Evolutionary conservation across 1,140 invertebrate genomes (phyloP).

Genomic region (Hyphantria cunea): DNA sequence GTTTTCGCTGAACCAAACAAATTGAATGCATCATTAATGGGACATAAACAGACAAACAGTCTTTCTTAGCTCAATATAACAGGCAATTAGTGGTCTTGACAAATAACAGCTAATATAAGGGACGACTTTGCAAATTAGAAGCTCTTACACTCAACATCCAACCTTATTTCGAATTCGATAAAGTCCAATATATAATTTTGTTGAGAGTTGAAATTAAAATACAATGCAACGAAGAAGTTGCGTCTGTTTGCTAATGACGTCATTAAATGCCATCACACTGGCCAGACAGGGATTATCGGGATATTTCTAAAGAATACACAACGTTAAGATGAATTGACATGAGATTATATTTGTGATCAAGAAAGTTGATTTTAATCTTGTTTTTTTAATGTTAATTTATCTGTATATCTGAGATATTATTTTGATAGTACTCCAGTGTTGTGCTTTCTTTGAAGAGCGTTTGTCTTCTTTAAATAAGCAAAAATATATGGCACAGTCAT

Average conservation of each 20-base stretch:
- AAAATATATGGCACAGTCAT: no score
- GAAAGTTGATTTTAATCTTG: neutral
- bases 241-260: slow-evolving; percentile 52
- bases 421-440: no score
- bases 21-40: slow-evolving; percentile 38
- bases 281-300: slow-evolving; percentile 42
- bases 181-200: slow-evolving; percentile 12
- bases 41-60: slow-evolving; percentile 34
- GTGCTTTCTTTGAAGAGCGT: no score
- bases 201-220: slow-evolving; percentile 29
- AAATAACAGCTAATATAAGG: slow-evolving; percentile 44
- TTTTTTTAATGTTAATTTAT: no score
- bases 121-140: slow-evolving; percentile 12
- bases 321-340: slow-evolving; percentile 8
- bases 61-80: slow-evolving; percentile 40
- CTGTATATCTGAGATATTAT: no score
- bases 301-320: slow-evolving; percentile 27
- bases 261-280: slow-evolving; percentile 41
- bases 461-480: no score
- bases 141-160: neutral
- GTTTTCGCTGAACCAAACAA: slow-evolving; percentile 19
- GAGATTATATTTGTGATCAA: slow-evolving; percentile 14
- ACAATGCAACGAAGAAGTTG: slow-evolving; percentile 43
- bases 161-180: neutral
- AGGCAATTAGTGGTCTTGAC: slow-evolving; percentile 49